Base-by-base conservation (phyloP, 1,140 invertebrate species). In the Tetraneura akinire region DNA sequence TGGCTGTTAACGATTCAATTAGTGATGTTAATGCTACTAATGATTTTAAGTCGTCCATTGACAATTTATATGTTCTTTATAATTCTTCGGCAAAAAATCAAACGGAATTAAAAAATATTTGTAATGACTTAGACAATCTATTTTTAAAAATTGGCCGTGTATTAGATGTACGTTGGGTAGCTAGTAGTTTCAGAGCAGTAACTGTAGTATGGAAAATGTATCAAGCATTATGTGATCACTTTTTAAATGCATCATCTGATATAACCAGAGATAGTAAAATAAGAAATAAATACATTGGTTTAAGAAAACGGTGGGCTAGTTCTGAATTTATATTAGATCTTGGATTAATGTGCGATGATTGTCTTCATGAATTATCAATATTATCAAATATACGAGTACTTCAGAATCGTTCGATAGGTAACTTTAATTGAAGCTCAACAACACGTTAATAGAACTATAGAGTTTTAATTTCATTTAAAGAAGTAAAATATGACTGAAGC, bases 81-180 rank as follows among this genome's bases (percentile, higher is more conserved):
- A 53, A 73, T 73, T 32, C 26, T 73, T 73, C 70, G 1, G 26
- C 26, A 5, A 73, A 73, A 73, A 53, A 73, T 18, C 53, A 18
- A 21, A 73, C n/a, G 21, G 51, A 74, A 74, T 1, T 55, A 21
- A 55, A 74, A 21, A 51, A 37, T 74, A 2, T 37, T 16, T 55
- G 49, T 37, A 45, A 57, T 51, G 71, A 74, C 55, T n/a, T 74
- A 3, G 6, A 55, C 57, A 74, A 37, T 37, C 55, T 57, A 1
- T 73, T 73, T 73, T 11, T 73, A 10, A 73, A 73, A n/a, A 37
- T 73, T 73, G 70, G 49, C 53, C 32, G 49, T 53, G 70, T 73
- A n/a, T 16, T 53, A 1, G 70, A 73, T 73, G 6, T 8, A n/a
- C 3, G 70, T 10, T 73, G 70, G 70, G 26, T 73, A 29, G 70